Base-by-base conservation (phyloP, 2,888 invertebrate species). In the Idaea aversata region DNA sequence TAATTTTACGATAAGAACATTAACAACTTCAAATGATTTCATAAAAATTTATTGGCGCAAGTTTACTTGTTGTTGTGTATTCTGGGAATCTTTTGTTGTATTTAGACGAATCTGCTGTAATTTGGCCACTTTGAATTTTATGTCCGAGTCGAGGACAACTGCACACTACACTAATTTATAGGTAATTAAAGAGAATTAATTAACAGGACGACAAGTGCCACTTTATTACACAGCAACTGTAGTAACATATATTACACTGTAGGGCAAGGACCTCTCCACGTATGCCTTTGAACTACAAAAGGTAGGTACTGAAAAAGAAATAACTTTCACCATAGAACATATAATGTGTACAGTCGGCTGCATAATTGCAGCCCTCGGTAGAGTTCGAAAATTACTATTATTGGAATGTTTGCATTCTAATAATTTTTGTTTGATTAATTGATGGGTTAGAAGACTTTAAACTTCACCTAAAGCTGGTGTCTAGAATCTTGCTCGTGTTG, bases 31-130 rank as follows among this genome's bases (percentile, higher is more conserved):
- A 59, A 62, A 62, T 47, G 65, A 63, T 65, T 34, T 60, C 59
- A 47, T 59, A 47, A 57, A 61, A 62, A 69, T 69, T 65, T 67
- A 69, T 69, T 34, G 59, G 65, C 61, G 58, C 66, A 66, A 66
- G 69, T 59, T 15, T 59, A 34, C 65, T 63, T 65, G 5, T 58
- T 63, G 47, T 47, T 47, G 10, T 66, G 61, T 66, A 66, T 63
- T 69, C 65, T 13, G 5, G 62, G 65, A 67, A 67, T 57, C 34
- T 47, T 61, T 38, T 61, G 59, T 59, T 59, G 59, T 59, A 25
- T 59, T 13, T 5, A 25, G 59, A 25, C 15, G 47, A 47, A 47
- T 47, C 47, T 10, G 47, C 47, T 13, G 47, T 47, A 47, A 47
- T 13, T 13, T 47, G 47, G 7, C 47, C 47, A 47, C 47, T 47